Percentiles rank a stretch among this genome's conserved stretches.
Evolutionary conservation across 2,888 invertebrate species (phyloP).

Genomic region (Athetis lepigone): DNA sequence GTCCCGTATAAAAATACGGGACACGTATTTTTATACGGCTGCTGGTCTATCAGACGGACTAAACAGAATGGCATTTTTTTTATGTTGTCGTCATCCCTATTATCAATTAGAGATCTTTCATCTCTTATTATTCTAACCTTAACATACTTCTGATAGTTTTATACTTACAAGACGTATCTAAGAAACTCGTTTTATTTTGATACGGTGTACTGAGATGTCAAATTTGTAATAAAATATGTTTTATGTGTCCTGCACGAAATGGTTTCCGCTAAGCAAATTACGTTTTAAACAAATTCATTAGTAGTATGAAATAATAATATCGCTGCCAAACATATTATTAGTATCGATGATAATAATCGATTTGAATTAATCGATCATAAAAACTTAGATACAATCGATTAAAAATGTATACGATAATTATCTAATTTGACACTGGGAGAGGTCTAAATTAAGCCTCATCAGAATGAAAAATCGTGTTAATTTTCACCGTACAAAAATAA

Average conservation of each 20-base stretch:
- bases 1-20: too few species aligned
- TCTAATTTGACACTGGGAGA: slow-evolving; percentile 13
- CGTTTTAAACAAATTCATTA: slow-evolving; percentile 73
- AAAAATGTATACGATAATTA: slow-evolving; percentile 13
- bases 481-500: too few species aligned
- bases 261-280: slow-evolving; percentile 77
- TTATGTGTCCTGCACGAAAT: slow-evolving; percentile 79
- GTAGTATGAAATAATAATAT: slow-evolving; percentile 45
- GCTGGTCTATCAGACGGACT: too few species aligned
- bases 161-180: slow-evolving; percentile 27
- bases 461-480: too few species aligned
- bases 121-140: too few species aligned
- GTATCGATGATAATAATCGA: slow-evolving; percentile 28
- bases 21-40: too few species aligned
- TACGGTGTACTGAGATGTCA: slow-evolving; percentile 65
- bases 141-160: slow-evolving; percentile 7
- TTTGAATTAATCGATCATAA: slow-evolving; percentile 27
- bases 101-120: too few species aligned
- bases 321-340: slow-evolving; percentile 49
- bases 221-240: slow-evolving; percentile 71
- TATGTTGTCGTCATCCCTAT: too few species aligned
- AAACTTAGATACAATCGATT: slow-evolving; percentile 18
- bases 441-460: too few species aligned
- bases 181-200: slow-evolving; percentile 61
- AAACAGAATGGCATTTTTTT: too few species aligned